Evolutionary conservation across 1,140 invertebrate genomes (phyloP).

Genomic region (Apocrypta bakeri): DNA sequence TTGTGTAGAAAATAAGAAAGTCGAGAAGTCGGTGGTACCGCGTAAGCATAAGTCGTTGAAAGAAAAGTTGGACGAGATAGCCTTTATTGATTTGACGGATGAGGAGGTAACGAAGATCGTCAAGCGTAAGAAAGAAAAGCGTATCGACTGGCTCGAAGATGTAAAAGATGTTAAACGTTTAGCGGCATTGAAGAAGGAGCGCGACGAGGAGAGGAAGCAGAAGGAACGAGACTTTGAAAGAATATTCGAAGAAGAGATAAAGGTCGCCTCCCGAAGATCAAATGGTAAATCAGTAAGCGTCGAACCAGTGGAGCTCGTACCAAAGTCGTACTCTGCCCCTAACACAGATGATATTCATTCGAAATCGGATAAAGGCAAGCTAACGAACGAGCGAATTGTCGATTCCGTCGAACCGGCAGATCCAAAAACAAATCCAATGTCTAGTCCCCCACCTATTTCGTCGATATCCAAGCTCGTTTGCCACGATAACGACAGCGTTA

Average conservation of each 20-base stretch:
- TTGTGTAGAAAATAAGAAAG: conserved; percentile 24
- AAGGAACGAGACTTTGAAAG: not conserved
- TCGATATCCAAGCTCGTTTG: not conserved
- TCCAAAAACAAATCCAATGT: not conserved
- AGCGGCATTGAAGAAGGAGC: conserved; percentile 37
- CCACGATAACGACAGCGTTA: conserved; percentile 7
- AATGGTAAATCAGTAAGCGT: not conserved
- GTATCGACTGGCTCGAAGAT: conserved; percentile 61
- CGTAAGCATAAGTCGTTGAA: conserved; percentile 14
- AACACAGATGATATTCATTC: not conserved
- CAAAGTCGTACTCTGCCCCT: conserved; percentile 14
- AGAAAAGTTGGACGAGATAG: conserved; percentile 22
- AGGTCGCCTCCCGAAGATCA: not conserved
- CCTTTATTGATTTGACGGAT: conserved; percentile 67
- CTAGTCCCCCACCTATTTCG: conserved; percentile 20
- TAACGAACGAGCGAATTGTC: not conserved
- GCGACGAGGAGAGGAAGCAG: not conserved
- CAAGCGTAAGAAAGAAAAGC: conserved; percentile 29
- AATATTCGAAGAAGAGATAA: not conserved
- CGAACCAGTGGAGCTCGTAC: not conserved
- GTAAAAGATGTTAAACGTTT: conserved; percentile 12
- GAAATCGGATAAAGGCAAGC: not conserved
- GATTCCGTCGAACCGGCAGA: not conserved
- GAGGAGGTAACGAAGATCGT: conserved; percentile 54
- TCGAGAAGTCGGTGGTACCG: conserved; percentile 8